A percentile compares a stretch with the other conserved stretches of the same genome.
phyloP scores from a whole-genome alignment of 2,888 invertebrate genomes.

The Acanthopleura granulata region DNA sequence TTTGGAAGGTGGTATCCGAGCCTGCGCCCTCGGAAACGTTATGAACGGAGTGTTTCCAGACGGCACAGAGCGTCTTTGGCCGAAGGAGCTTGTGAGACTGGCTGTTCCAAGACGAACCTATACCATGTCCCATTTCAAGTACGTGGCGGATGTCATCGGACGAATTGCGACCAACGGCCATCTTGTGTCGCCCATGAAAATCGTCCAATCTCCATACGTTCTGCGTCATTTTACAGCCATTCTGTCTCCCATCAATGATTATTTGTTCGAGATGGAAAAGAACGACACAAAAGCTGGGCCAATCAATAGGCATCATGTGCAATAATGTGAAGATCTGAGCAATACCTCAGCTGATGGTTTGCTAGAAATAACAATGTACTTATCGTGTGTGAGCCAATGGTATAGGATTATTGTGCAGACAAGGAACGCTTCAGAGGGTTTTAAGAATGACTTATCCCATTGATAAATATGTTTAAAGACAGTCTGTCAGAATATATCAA shows the following conservation, averaged over 20 bases:
- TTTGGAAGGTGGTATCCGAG: constrained; percentile 22
- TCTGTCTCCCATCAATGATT: neutral
- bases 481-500: no score
- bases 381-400: no score
- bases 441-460: no score
- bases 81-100: neutral
- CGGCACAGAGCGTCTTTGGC: constrained; percentile 1
- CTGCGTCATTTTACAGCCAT: neutral
- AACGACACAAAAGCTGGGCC: no score
- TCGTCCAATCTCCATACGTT: neutral
- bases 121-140: constrained; percentile 14
- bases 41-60: constrained; percentile 5
- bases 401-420: no score
- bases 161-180: constrained; percentile 11
- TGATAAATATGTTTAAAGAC: no score
- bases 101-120: constrained; percentile 11
- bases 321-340: no score
- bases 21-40: constrained; percentile 1
- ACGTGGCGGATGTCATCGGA: constrained; percentile 3
- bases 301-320: no score
- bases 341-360: no score
- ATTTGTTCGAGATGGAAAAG: neutral
- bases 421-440: no score
- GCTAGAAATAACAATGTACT: no score
- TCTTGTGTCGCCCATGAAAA: constrained; percentile 6